A percentile compares a stretch with the other conserved stretches of the same genome.
These are phyloP conservation scores for Andrena cerasifolii DNA, from an alignment of 1,140 invertebrate genomes.

Conservation along the genomic window DNA sequence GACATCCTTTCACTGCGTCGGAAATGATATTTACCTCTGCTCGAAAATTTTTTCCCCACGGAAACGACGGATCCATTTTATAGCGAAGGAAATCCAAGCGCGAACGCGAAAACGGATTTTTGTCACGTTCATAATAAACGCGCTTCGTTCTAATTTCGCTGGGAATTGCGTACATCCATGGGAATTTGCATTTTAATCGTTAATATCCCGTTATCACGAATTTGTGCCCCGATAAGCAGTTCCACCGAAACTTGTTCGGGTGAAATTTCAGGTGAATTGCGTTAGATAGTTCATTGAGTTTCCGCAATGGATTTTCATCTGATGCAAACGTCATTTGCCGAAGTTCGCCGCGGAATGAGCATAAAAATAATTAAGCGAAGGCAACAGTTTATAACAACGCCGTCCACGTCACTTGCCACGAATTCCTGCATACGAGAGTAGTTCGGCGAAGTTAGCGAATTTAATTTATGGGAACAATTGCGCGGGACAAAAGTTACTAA, in stretches of 20 bases:
- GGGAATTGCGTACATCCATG: constrained; percentile 18
- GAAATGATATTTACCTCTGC: not conserved
- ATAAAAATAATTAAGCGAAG: constrained; percentile 21
- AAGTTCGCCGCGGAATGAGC: not conserved
- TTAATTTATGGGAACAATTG: constrained; percentile 17
- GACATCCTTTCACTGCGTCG: not conserved
- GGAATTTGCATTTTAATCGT: constrained; percentile 52
- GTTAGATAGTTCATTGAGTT: constrained; percentile 42
- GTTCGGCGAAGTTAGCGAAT: not conserved
- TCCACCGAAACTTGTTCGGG: constrained; percentile 35
- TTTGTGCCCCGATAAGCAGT: constrained; percentile 32
- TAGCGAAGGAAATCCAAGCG: not conserved
- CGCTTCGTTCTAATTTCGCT: constrained; percentile 34
- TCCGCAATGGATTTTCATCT: constrained; percentile 28
- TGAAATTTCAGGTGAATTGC: constrained; percentile 40
- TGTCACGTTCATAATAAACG: constrained; percentile 29
- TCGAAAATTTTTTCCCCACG: too few relatives aligned
- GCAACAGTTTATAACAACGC: not conserved
- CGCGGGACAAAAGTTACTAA: not conserved
- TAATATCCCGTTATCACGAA: constrained; percentile 49
- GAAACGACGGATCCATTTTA: not conserved
- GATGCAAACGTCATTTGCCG: constrained; percentile 9
- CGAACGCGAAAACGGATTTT: constrained; percentile 5
- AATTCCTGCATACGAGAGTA: not conserved
- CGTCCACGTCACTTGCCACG: not conserved